Conservation (phyloP, 2,113 vertebrate genomes). For the Myotis lucifugus region DNA sequence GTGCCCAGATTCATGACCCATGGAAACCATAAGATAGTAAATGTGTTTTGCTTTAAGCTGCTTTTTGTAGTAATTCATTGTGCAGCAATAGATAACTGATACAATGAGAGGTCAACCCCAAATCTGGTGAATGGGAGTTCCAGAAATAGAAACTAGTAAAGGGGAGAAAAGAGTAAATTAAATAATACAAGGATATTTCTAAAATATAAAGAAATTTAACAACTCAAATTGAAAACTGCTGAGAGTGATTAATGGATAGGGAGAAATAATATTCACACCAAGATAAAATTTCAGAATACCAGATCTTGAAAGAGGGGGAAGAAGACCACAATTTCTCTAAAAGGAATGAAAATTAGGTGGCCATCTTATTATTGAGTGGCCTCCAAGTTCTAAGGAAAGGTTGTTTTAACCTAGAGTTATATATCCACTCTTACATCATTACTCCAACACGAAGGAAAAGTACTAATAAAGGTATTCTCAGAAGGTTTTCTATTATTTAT, state of each 20-base stretch:
- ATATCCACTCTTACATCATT: not conserved
- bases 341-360: not conserved
- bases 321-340: not conserved
- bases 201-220: not conserved
- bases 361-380: not conserved
- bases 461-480: not conserved
- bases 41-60: not conserved
- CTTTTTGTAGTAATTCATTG: not conserved
- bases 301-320: not conserved
- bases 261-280: not conserved
- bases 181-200: not conserved
- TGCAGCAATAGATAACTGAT: not conserved
- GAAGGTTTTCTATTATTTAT: not conserved
- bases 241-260: not conserved
- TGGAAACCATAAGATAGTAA: not conserved
- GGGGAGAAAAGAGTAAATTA: not conserved
- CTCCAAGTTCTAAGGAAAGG: not conserved
- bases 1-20: not conserved
- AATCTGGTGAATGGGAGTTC: not conserved
- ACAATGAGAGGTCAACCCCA: not conserved
- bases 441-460: not conserved
- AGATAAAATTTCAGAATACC: not conserved
- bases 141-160: conserved; percentile 6
- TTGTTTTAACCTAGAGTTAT: not conserved
- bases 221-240: not conserved